Evolutionary conservation across 1,140 invertebrate species (phyloP).

Genomic region (Cydia amplana): DNA sequence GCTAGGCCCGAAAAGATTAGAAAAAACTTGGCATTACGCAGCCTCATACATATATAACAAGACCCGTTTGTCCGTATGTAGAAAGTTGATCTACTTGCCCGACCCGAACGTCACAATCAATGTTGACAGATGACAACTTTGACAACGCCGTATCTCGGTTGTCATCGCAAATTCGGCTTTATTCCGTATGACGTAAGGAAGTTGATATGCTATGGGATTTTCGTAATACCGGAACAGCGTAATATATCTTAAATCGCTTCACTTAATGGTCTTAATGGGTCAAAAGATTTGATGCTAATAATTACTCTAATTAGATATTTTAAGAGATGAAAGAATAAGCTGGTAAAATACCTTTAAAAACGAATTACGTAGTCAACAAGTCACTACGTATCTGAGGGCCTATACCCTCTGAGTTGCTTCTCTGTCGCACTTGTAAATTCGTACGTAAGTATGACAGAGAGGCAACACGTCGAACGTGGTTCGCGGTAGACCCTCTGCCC

Average conservation of each 20-base stretch:
- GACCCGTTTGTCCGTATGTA: constrained; percentile 29
- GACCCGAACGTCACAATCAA: background rate
- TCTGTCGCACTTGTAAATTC: too few relatives aligned
- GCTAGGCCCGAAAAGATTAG: background rate
- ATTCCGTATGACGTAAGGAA: background rate
- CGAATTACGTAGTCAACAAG: too few relatives aligned
- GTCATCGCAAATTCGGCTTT: background rate
- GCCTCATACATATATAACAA: constrained; percentile 32
- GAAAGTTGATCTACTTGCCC: constrained; percentile 28
- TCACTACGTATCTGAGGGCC: too few relatives aligned
- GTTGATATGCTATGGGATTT: background rate
- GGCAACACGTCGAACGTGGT: too few relatives aligned
- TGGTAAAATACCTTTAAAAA: background rate
- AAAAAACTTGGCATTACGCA: constrained; percentile 22
- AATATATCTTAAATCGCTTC: background rate
- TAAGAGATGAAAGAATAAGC: background rate
- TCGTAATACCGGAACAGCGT: constrained; percentile 1
- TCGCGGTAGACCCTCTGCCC: too few relatives aligned
- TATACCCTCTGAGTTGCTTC: too few relatives aligned
- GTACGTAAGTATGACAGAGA: too few relatives aligned
- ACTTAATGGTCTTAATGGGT: background rate
- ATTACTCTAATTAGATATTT: background rate
- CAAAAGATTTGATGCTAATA: background rate
- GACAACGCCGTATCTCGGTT: background rate
- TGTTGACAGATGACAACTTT: constrained; percentile 13